phyloP scores from a whole-genome alignment of 2,888 invertebrate species.

The Pachydiplax longipennis region DNA sequence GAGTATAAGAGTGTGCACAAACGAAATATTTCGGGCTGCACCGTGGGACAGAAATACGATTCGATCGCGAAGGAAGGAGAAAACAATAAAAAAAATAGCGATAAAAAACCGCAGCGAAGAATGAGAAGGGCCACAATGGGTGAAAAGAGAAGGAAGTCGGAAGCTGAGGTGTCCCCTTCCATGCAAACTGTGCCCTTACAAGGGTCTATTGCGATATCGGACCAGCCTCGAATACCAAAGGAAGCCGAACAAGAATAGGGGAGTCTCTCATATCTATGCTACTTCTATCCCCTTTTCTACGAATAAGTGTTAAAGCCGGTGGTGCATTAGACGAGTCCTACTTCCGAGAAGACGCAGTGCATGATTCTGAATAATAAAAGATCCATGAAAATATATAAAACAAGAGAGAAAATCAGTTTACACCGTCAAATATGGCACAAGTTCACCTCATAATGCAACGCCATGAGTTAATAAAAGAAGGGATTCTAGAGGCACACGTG shows the following conservation, averaged over 20 bases:
- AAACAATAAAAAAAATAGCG: background rate
- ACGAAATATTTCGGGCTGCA: background rate
- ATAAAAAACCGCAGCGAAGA: background rate
- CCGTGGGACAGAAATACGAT: background rate
- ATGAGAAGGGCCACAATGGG: slow-evolving; percentile 9
- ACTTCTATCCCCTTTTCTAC: background rate
- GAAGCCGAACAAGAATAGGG: background rate
- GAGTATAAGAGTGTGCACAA: background rate
- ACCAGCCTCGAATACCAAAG: background rate
- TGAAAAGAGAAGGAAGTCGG: background rate
- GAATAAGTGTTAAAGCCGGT: no score
- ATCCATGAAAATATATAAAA: no score
- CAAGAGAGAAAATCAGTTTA: no score
- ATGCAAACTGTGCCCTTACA: background rate
- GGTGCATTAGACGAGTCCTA: no score
- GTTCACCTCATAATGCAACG: no score
- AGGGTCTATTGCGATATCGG: background rate
- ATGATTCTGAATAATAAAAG: no score
- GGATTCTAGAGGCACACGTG: no score
- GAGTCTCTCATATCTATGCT: no score
- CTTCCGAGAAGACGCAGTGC: no score
- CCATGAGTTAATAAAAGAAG: no score
- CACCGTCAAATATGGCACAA: no score
- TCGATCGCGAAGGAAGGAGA: background rate
- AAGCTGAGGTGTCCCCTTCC: background rate